phyloP scores from a whole-genome alignment of 2,113 vertebrate species.

The Mesitornis unicolor region DNA sequence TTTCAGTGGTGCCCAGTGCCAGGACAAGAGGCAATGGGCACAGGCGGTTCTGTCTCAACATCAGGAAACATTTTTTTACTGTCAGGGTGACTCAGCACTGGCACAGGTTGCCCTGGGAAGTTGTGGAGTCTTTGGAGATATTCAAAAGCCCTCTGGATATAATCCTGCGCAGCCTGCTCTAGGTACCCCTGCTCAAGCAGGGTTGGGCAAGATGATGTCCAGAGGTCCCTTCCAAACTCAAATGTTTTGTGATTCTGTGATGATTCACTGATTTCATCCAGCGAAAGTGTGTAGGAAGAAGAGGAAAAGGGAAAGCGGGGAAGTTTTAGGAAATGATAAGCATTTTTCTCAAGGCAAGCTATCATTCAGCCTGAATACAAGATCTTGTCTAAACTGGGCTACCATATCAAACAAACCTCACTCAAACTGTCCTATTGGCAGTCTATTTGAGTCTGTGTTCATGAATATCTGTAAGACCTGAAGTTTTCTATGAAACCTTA shows the following conservation, averaged over 20 bases:
- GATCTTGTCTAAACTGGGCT: neutral
- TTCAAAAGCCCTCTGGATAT: neutral
- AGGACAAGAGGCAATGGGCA: neutral
- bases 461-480: accelerated
- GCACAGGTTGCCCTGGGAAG: neutral
- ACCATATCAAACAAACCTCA: neutral
- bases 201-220: neutral
- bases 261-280: too few relatives aligned
- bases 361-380: neutral
- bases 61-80: neutral
- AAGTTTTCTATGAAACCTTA: neutral
- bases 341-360: neutral
- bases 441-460: neutral
- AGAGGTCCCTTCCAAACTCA: neutral
- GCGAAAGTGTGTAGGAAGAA: neutral
- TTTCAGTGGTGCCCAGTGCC: neutral
- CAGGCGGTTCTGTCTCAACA: neutral
- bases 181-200: neutral
- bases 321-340: neutral
- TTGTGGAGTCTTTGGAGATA: neutral
- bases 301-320: neutral
- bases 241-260: neutral
- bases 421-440: neutral
- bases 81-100: too few relatives aligned
- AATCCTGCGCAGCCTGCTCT: neutral